Base-by-base conservation (phyloP, 2,888 invertebrate genomes). In the Tenthredo scrophulariae region DNA sequence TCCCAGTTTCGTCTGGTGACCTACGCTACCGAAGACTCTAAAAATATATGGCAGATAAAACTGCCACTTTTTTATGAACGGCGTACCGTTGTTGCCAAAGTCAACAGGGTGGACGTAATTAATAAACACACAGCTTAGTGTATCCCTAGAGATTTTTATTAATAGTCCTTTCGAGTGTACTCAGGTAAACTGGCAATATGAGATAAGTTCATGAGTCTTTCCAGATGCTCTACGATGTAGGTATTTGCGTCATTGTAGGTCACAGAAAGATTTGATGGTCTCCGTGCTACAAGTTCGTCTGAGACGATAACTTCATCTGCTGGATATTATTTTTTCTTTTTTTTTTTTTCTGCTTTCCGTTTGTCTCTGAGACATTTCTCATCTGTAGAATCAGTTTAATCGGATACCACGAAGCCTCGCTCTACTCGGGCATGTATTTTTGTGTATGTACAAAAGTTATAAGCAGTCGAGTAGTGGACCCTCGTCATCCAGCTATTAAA, bases 401-500 rank as follows among this genome's bases (percentile, higher is more conserved):
- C 26, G 13, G 26, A 22, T 26, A 62, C 26, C 26, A 62, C 4
- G 62, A 62, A 62, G 62, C 46, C 46, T 13, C 2, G 22, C 22
- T 62, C 2, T 62, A 13, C 62, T 22, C 10, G 26, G 10, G 26
- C 22, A 22, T 13, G 62, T 22, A 26, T 62, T 26, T 62, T 22
- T 4, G 26, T 13, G 13, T 62, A 70, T 6, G 33, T 70, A 40
- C 9, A 6, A 6, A 33, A 70, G 70, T 70, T 70, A 70, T 33
- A n/a, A 70, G 70, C n/a, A n/a, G 37, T n/a, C 15, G 37, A 70
- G 70, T 33, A 70, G 22, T 26, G 62, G 70, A 70, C 79, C 79
- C 79, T 79, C 58, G 79, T 79, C 79, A 79, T 79, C 79, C 22
- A 79, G 79, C 79, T 22, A 79, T 58, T 54, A 33, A 50, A 79